A percentile compares a stretch with the other conserved stretches of the same genome.
phyloP scores from a whole-genome alignment of 2,113 vertebrate species.

The Carettochelys insculpta region DNA sequence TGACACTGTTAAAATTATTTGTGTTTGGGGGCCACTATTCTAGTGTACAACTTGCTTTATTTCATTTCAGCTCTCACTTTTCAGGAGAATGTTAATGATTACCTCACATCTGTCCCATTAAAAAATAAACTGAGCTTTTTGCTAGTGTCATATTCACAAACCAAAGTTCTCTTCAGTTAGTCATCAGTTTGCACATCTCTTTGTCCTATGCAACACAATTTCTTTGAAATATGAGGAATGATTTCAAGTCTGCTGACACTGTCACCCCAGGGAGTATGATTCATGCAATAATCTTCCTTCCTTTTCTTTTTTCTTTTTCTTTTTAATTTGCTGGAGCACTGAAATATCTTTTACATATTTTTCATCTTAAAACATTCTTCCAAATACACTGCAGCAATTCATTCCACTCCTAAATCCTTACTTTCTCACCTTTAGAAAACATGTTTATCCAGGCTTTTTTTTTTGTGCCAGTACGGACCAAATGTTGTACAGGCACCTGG shows the following conservation, averaged over 20 bases:
- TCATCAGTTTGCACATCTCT: slow-evolving; percentile 74
- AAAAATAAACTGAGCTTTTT: slow-evolving; percentile 41
- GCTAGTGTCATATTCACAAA: slow-evolving; percentile 42
- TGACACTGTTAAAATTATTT: neutral
- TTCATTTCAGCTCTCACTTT: slow-evolving; percentile 49
- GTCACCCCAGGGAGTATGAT: slow-evolving; percentile 69
- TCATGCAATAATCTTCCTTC: slow-evolving; percentile 67
- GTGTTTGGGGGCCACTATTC: slow-evolving; percentile 15
- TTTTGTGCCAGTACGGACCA: too few relatives aligned
- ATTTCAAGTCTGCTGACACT: slow-evolving; percentile 72
- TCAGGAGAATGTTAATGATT: slow-evolving; percentile 45
- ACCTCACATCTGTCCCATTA: slow-evolving; percentile 61
- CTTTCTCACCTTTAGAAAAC: neutral
- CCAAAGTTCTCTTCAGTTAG: slow-evolving; percentile 65
- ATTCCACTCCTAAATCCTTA: neutral
- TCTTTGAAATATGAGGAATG: neutral
- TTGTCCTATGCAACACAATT: slow-evolving; percentile 63
- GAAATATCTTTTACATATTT: slow-evolving; percentile 44
- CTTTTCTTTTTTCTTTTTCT: slow-evolving; percentile 62
- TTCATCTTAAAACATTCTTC: slow-evolving; percentile 39
- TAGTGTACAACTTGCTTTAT: slow-evolving; percentile 26
- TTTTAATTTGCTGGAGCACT: slow-evolving; percentile 45
- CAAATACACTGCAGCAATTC: neutral
- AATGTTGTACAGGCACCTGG: too few relatives aligned
- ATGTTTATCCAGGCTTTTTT: too few relatives aligned